Evolutionary conservation across 2,113 vertebrate species (phyloP).

Genomic region (Eonycteris spelaea): DNA sequence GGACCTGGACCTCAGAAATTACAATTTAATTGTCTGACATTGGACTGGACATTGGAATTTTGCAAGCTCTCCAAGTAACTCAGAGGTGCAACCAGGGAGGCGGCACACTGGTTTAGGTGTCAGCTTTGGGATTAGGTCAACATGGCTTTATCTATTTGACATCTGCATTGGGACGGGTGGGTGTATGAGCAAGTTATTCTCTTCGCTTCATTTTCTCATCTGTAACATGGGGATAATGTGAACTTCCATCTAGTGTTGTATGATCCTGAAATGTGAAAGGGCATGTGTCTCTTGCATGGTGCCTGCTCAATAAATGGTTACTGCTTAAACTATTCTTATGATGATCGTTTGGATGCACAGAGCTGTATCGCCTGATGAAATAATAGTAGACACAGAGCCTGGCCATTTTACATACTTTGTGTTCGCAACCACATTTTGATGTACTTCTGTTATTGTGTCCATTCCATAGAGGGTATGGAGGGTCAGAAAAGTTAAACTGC

Average conservation of each 20-base stretch:
- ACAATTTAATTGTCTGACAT: not conserved
- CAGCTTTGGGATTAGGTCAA: not conserved
- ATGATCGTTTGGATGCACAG: not conserved
- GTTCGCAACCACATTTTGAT: not conserved
- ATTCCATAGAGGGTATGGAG: not conserved
- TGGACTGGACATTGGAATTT: not conserved
- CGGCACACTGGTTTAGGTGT: too few species aligned
- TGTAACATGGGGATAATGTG: not conserved
- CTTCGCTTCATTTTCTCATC: not conserved
- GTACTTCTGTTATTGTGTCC: not conserved
- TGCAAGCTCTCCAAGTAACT: not conserved
- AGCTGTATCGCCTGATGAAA: not conserved
- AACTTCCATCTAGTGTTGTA: not conserved
- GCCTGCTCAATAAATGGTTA: not conserved
- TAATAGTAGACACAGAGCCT: accelerated
- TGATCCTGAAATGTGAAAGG: not conserved
- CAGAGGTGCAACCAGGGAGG: too few species aligned
- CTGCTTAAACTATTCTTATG: not conserved
- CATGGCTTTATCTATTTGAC: not conserved
- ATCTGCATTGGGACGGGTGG: not conserved
- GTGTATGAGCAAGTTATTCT: not conserved
- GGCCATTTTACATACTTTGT: accelerated
- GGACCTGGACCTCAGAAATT: too few species aligned
- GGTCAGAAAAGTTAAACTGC: not conserved
- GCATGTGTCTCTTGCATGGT: accelerated